A percentile compares a stretch with the other conserved stretches of the same genome.
These are phyloP conservation scores for Eupithecia centaureata DNA, from an alignment of 2,888 invertebrate species.

Conservation along the genomic window DNA sequence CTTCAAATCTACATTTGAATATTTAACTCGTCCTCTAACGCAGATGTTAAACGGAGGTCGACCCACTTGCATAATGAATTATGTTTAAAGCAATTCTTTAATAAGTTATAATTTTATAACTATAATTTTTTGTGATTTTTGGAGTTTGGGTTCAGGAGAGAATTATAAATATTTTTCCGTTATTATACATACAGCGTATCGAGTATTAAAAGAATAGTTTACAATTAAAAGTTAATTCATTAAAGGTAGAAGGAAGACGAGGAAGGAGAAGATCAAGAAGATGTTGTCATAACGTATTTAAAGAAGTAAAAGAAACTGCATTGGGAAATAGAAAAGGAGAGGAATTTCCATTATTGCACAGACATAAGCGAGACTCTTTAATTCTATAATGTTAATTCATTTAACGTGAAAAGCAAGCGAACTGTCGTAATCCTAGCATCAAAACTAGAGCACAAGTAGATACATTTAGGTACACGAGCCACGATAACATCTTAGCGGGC, in stretches of 20 bases:
- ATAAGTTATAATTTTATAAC: slow-evolving; percentile 9
- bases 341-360: too few species aligned
- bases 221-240: too few species aligned
- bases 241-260: too few species aligned
- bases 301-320: too few species aligned
- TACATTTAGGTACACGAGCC: slow-evolving; percentile 1
- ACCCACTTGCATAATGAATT: slow-evolving; percentile 59
- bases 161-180: neutral
- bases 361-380: too few species aligned
- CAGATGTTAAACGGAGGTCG: slow-evolving; percentile 51
- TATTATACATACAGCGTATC: too few species aligned
- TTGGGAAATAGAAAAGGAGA: too few species aligned
- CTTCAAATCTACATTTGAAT: slow-evolving; percentile 51
- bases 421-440: neutral
- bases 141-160: neutral
- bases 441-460: neutral
- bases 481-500: slow-evolving; percentile 10
- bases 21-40: slow-evolving; percentile 56
- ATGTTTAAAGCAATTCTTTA: slow-evolving; percentile 33
- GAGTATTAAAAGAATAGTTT: too few species aligned
- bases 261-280: too few species aligned
- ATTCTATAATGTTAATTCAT: too few species aligned
- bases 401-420: too few species aligned
- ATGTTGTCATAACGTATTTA: too few species aligned
- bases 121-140: neutral